phyloP scores from a whole-genome alignment of 92 coral and sea anemone species.

The Actinostola sp. region DNA sequence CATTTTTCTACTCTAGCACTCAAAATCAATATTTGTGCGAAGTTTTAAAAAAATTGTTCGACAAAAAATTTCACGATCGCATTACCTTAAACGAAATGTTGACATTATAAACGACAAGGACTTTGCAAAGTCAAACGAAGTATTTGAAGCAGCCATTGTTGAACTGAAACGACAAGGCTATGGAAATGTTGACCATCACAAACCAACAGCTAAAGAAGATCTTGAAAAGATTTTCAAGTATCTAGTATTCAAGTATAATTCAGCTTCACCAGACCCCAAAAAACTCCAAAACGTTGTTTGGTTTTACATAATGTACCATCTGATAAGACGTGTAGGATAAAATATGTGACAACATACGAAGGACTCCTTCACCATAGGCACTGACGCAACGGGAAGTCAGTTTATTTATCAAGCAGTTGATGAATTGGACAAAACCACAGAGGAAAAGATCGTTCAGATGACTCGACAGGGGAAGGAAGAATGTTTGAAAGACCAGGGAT shows the following conservation, averaged over 20 bases:
- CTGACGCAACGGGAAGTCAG: slow-evolving; percentile 39
- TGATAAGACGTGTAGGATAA: slow-evolving; percentile 51
- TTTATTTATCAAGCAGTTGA: slow-evolving; percentile 50
- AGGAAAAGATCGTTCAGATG: slow-evolving; percentile 32
- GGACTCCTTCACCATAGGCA: slow-evolving; percentile 40
- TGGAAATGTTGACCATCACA: slow-evolving; percentile 71
- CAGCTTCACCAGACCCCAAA: slow-evolving; percentile 46
- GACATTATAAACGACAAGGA: slow-evolving; percentile 30
- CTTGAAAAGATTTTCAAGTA: slow-evolving; percentile 55
- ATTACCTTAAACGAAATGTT: no score
- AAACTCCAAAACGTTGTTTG: slow-evolving; percentile 44
- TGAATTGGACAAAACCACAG: slow-evolving; percentile 61
- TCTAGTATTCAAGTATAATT: slow-evolving; percentile 36
- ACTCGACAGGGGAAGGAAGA: slow-evolving; percentile 49
- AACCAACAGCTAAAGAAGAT: slow-evolving; percentile 52
- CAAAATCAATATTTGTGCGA: no score
- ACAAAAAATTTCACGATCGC: no score
- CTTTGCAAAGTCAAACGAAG: slow-evolving; percentile 55
- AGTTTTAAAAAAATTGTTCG: no score
- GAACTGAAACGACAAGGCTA: slow-evolving; percentile 67
- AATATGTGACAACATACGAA: slow-evolving; percentile 42
- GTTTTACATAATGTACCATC: slow-evolving; percentile 53
- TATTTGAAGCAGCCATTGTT: slow-evolving; percentile 48
- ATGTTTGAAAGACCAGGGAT: slow-evolving; percentile 57
- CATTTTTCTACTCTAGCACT: no score